Base-by-base conservation (phyloP, 2,888 invertebrate species). In the Clunio marinus region DNA sequence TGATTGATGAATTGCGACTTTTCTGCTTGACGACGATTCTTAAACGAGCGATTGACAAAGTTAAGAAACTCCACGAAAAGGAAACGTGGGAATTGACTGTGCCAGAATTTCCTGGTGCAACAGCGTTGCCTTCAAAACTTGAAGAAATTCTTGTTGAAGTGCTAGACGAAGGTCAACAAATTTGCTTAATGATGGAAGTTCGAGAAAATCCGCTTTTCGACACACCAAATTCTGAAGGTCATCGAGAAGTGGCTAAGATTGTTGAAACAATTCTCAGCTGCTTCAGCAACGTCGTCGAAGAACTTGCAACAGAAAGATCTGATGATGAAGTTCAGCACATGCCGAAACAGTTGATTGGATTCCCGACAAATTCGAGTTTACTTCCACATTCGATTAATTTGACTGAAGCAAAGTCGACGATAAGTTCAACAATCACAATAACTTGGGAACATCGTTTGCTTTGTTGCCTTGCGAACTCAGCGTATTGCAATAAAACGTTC, bases 21-120 rank as follows among this genome's bases (percentile, higher is more conserved):
- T 89, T 92, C 77, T 93, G 94, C 72, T 88, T 96, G 83, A 84
- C 86, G 7, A 88, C 89, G 70, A 84, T 95, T 71, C 87, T 96
- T 69, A 90, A 90, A 74, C 90, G 93, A 74, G 88, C 93, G 0
- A 88, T 88, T 17, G 88, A 89, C 71, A 89, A 88, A 72, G 86
- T 93, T 32, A 85, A 86, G 73, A 83, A 83, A 28, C 79, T 94
- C 22, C 82, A 83, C 22, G 85, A 84, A 32, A 84, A 84, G 72
- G 96, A 96, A 81, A 88, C 86, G 0, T 96, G 96, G 96, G 85
- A 86, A 74, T 86, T 94, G 70, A 89, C 91, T 72, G 88, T 91
- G 73, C 88, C 91, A 72, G 88, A 90, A 73, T 88, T 89, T 75
- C 92, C 92, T 1, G 92, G 93, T 15, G 88, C 93, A 10, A 95